These are phyloP conservation scores for Orthosia cruda DNA, from an alignment of 2,888 invertebrate genomes.

Conservation along the genomic window DNA sequence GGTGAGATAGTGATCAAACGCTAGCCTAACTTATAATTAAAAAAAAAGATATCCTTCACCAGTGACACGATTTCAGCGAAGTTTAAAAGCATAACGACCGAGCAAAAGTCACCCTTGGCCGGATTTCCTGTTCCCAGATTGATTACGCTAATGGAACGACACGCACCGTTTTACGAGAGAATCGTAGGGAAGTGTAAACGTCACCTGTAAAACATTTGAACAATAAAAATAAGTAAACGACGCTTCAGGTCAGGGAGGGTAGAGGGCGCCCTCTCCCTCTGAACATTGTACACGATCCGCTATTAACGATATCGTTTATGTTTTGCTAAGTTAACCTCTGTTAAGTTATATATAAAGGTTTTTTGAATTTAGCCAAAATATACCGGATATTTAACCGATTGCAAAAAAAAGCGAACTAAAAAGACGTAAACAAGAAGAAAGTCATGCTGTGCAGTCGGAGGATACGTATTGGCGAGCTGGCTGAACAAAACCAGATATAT, in stretches of 20 bases:
- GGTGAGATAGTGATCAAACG: no score
- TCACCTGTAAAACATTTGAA: slow-evolving; percentile 54
- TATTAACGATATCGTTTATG: slow-evolving; percentile 46
- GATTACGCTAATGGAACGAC: slow-evolving; percentile 58
- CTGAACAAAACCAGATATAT: no score
- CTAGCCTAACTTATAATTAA: no score
- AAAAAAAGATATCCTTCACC: background rate
- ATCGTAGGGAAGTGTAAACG: slow-evolving; percentile 50
- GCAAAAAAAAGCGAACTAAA: no score
- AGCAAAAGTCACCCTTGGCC: slow-evolving; percentile 2
- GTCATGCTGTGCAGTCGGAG: no score
- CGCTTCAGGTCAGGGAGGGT: slow-evolving; percentile 22
- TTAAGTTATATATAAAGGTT: background rate
- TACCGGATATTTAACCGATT: no score
- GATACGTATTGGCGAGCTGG: no score
- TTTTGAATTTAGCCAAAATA: background rate
- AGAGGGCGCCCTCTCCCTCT: slow-evolving; percentile 3
- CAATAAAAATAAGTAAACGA: slow-evolving; percentile 60
- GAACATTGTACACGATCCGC: slow-evolving; percentile 40
- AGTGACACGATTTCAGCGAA: background rate
- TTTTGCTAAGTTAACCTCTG: slow-evolving; percentile 4
- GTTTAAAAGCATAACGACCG: slow-evolving; percentile 20
- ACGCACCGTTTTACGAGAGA: slow-evolving; percentile 52
- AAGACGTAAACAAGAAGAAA: no score
- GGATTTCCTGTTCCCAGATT: slow-evolving; percentile 33